Evolutionary conservation across 2,888 invertebrate species (phyloP), one percentile per base, ranked within the genome.

Genomic region (Diplolepis rosae): DNA sequence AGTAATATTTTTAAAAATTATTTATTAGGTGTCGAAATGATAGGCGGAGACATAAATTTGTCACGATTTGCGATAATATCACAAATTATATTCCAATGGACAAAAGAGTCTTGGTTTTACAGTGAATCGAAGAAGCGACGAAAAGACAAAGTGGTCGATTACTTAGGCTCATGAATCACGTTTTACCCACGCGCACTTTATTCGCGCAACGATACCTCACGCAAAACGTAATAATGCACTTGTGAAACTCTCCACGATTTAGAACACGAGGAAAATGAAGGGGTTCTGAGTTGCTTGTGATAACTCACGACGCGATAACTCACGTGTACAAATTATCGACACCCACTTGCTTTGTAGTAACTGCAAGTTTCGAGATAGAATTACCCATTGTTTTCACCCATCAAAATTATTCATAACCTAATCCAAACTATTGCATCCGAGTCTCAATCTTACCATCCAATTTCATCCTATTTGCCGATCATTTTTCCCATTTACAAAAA

Each of bases 231-330:
- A 48, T 48, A 48, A 48, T 48, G 48, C 48, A 48, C 48, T 48
- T 48, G 48, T 48, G 48, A 48, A 48, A 48, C 48, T 22, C 1
- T 15, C 48, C 48, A 48, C 48, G 48, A 22, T 48, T 48, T 22
- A 48, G 48, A 48, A 48, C 22, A 48, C 9, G 48, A 22, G 48
- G 22, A 52, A 52, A 52, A 52, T 27, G 28, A 28, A 52, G 27
- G 27, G 27, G n/a, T 52, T 52, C 27, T 27, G 7, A 52, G 52
- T 13, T 28, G 7, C n/a, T 28, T 27, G 28, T 52, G 52, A 28
- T 52, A 52, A 52, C 52, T 52, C 52, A 52, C n/a, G 52, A 30
- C 9, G n/a, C 52, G 27, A 52, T 52, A 52, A 28, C 28, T 52
- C 28, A 52, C 52, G 28, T 52, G n/a, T 15, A n/a, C 27, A 27